Evolutionary conservation across 2,113 vertebrate genomes (phyloP), one percentile per base, ranked within the genome.

Genomic region (Dasyurus viverrinus): DNA sequence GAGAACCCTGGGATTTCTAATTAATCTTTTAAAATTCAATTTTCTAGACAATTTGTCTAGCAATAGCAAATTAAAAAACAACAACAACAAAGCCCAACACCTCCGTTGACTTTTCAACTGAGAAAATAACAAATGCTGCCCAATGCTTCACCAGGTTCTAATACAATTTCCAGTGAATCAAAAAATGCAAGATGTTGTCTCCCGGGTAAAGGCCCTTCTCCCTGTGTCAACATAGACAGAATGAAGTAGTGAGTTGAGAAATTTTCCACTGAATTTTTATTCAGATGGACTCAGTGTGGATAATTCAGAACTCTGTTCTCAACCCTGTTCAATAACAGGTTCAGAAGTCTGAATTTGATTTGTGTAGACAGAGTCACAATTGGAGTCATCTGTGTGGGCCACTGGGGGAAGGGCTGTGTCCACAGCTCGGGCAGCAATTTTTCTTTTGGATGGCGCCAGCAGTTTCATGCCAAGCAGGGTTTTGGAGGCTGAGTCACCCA

Each of bases 11-110:
- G 90, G 54, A 76, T 36, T 54, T 90, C 36, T 46, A 90, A 92
- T 94, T 54, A 95, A 46, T 95, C 14, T 94, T 90, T 92, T 89
- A 93, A 53, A 90, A 90, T 95, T 57, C 42, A 89, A 54, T 93
- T 95, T 93, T 95, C 48, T 48, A 90, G 76, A 93, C 47, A 91
- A 76, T 84, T 42, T 93, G 57, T 60, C 47, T 90, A 92, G 93
- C 91, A 96, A 68, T 24, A 48, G 55, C 36, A 90, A 76, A 84
- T 42, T 42, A 23, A 23, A 42, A 42, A 84, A 84, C 42, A n/a
- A 22, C 1, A 19, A 42, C n/a, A 23, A 54, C 19, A 19, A 54
- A 54, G 54, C 54, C 6, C 16, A 84, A 84, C 19, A 84, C 92
- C 25, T 94, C 52, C 54, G 46, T 47, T 94, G 89, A 89, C 48